phyloP scores from a whole-genome alignment of 2,797 vertebrate species.

The Zalophus californianus region DNA sequence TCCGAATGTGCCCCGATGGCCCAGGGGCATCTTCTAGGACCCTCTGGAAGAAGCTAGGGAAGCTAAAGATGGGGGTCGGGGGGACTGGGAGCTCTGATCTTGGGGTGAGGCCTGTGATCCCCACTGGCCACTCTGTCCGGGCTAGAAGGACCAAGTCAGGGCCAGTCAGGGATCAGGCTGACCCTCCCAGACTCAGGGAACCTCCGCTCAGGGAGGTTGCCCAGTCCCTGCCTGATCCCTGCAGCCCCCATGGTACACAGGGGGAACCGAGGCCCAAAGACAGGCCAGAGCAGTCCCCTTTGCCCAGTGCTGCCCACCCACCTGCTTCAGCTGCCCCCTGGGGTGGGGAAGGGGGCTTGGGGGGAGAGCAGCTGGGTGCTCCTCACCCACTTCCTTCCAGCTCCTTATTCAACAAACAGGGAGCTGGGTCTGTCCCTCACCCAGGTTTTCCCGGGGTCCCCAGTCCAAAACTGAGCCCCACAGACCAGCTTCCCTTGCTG shows the following conservation, averaged over 20 bases:
- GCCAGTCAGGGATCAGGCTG: neutral
- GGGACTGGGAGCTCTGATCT: rapidly evolving
- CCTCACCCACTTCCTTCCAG: neutral
- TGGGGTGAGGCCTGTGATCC: neutral
- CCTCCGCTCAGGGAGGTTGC: neutral
- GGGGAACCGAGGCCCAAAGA: neutral
- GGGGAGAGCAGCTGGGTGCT: neutral
- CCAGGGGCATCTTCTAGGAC: neutral
- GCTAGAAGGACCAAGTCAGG: neutral
- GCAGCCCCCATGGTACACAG: neutral
- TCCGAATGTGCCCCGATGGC: neutral
- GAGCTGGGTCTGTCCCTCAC: neutral
- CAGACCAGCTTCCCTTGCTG: neutral
- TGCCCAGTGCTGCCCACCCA: neutral
- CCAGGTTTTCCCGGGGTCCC: neutral
- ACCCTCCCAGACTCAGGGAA: neutral
- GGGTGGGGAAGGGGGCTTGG: neutral
- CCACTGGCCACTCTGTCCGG: neutral
- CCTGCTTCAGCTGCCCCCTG: neutral
- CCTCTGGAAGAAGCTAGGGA: neutral
- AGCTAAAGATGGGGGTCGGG: neutral
- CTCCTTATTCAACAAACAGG: neutral
- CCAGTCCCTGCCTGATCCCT: neutral
- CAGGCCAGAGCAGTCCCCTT: neutral
- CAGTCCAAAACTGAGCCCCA: neutral